Evolutionary conservation across 35 echinoderm and acorn worm genomes (phyloP).

Genomic region (Ophiothrix spiculata): DNA sequence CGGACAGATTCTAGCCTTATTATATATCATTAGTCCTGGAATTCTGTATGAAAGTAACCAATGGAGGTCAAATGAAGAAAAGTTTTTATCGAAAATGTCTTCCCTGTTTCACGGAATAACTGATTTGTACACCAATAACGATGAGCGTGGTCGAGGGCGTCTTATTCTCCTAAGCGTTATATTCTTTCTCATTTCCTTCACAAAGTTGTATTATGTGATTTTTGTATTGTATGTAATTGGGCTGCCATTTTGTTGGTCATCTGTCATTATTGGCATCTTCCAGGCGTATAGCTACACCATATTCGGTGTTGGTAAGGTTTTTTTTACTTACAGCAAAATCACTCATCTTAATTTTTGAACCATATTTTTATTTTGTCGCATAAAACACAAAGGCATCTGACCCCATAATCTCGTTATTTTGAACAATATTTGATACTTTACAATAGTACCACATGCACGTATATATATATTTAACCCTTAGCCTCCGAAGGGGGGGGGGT

Average conservation of each 20-base stretch:
- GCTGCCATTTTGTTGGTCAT: slow-evolving; percentile 39
- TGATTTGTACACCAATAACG: not conserved
- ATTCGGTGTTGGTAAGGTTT: no score
- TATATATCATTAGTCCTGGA: slow-evolving; percentile 19
- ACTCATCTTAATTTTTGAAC: no score
- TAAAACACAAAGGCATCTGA: no score
- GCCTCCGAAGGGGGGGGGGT: no score
- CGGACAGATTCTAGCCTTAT: not conserved
- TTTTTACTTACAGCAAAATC: no score
- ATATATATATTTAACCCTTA: no score
- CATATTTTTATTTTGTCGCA: no score
- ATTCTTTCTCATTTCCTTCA: not conserved
- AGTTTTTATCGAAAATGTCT: not conserved
- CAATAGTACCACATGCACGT: no score
- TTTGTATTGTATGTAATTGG: slow-evolving; percentile 31
- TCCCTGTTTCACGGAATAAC: not conserved
- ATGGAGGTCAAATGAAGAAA: not conserved
- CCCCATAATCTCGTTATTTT: no score
- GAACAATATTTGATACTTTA: no score
- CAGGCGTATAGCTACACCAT: no score
- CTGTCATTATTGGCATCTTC: slow-evolving; percentile 38
- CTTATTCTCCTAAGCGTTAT: not conserved
- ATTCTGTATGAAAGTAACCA: not conserved
- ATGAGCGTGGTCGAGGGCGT: not conserved
- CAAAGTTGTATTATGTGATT: not conserved